phyloP scores from a whole-genome alignment of 2,797 vertebrate genomes.

The Natrix natrix region DNA sequence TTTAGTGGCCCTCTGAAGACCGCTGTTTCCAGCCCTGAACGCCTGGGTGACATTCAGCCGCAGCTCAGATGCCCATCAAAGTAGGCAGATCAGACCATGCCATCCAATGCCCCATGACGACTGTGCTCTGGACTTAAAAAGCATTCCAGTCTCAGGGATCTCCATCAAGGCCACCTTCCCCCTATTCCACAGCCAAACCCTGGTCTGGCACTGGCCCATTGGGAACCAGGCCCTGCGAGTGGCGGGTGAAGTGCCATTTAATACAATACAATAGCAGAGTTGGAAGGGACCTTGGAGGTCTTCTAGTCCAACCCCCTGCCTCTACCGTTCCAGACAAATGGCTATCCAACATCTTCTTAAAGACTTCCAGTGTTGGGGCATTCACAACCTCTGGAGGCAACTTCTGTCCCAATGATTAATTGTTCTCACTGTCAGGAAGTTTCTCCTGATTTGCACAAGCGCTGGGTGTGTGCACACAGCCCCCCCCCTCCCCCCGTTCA shows the following conservation, averaged over 20 bases:
- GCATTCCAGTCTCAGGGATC: neutral
- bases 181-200: neutral
- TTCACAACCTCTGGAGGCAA: too few species aligned
- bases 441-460: too few species aligned
- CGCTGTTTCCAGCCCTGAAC: neutral
- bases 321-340: too few species aligned
- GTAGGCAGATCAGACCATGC: rapidly evolving
- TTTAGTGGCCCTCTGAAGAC: neutral
- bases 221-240: neutral
- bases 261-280: too few species aligned
- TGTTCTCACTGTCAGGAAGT: too few species aligned
- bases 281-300: too few species aligned
- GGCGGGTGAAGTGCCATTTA: too few species aligned
- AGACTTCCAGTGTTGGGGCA: too few species aligned
- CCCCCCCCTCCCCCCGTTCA: rapidly evolving
- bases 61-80: neutral
- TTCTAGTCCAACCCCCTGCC: too few species aligned
- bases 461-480: too few species aligned
- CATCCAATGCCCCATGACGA: neutral
- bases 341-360: too few species aligned
- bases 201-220: neutral
- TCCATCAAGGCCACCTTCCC: neutral
- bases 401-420: too few species aligned
- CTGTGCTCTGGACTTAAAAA: neutral
- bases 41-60: neutral